Percentiles rank a stretch among this genome's conserved stretches.
These are phyloP conservation scores for Halcyon smyrnensis DNA, from an alignment of 2,797 vertebrate species.

Conservation along the genomic window DNA sequence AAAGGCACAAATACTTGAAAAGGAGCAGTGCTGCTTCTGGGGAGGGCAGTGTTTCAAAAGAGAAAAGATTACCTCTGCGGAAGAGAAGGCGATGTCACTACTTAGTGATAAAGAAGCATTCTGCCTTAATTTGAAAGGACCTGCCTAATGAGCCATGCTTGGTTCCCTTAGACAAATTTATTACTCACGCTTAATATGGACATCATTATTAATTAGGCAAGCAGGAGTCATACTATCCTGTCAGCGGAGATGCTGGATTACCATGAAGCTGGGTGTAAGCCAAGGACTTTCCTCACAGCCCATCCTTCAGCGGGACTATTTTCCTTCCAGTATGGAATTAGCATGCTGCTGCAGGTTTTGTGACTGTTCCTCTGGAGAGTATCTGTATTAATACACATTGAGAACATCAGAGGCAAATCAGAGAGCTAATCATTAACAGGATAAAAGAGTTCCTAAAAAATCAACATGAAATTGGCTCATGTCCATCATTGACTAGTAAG, in stretches of 20 bases:
- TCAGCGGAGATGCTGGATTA: conserved; percentile 41
- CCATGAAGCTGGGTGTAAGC: not conserved
- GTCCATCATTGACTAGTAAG: not conserved
- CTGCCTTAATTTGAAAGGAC: conserved; percentile 49
- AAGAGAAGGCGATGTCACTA: not conserved
- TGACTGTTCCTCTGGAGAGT: not conserved
- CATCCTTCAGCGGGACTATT: not conserved
- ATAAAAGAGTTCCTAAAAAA: not conserved
- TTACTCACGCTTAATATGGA: conserved; percentile 41
- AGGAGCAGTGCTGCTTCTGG: not conserved
- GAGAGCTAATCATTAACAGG: not conserved
- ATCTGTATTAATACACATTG: not conserved
- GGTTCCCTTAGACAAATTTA: conserved; percentile 52
- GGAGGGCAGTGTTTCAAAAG: not conserved
- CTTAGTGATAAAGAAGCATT: conserved; percentile 1
- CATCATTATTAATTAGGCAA: conserved; percentile 65
- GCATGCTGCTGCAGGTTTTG: not conserved
- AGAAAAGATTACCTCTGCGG: not conserved
- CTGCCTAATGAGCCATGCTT: conserved; percentile 47
- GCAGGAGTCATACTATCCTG: conserved; percentile 18
- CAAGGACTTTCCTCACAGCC: not conserved
- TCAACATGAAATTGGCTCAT: not conserved
- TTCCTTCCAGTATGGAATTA: not conserved
- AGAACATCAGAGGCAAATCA: not conserved
- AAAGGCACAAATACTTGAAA: not conserved